Conservation (phyloP, 2,888 invertebrate genomes). For the Morpho achilles region DNA sequence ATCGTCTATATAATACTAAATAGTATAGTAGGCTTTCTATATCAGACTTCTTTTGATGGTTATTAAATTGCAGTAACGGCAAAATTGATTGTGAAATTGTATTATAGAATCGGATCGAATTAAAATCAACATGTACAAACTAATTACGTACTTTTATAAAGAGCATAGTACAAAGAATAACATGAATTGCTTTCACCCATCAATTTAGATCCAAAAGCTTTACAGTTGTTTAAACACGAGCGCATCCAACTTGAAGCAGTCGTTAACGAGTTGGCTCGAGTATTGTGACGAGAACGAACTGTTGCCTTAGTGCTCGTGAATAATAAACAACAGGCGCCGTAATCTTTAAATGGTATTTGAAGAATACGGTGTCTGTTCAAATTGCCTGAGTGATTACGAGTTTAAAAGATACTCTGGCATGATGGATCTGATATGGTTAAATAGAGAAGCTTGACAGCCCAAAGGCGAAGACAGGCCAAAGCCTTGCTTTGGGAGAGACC, state of each 20-base stretch:
- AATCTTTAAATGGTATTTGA: slow-evolving; percentile 8
- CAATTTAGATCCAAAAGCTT: slow-evolving; percentile 17
- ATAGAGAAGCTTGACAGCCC: too few relatives aligned
- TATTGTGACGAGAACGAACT: slow-evolving; percentile 33
- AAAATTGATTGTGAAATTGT: too few relatives aligned
- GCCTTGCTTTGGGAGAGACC: too few relatives aligned
- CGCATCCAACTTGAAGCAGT: slow-evolving; percentile 37
- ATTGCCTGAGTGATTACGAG: neutral
- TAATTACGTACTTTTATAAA: slow-evolving; percentile 12
- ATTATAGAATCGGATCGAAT: too few relatives aligned
- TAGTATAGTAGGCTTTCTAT: too few relatives aligned
- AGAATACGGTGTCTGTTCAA: slow-evolving; percentile 1
- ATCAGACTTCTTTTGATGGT: too few relatives aligned
- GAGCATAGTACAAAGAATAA: neutral
- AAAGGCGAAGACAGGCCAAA: too few relatives aligned
- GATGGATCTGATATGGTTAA: too few relatives aligned
- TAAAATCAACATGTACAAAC: too few relatives aligned
- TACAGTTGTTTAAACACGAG: slow-evolving; percentile 29
- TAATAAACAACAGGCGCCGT: slow-evolving; percentile 5
- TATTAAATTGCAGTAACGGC: too few relatives aligned
- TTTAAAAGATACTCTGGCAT: too few relatives aligned
- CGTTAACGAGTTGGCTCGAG: slow-evolving; percentile 47
- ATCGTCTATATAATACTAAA: too few relatives aligned
- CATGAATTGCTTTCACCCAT: slow-evolving; percentile 8
- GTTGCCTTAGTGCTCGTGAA: slow-evolving; percentile 3